A percentile compares a stretch with the other conserved stretches of the same genome.
Evolutionary conservation across 1,140 invertebrate genomes (phyloP).

Genomic region (Vanessa tameamea): DNA sequence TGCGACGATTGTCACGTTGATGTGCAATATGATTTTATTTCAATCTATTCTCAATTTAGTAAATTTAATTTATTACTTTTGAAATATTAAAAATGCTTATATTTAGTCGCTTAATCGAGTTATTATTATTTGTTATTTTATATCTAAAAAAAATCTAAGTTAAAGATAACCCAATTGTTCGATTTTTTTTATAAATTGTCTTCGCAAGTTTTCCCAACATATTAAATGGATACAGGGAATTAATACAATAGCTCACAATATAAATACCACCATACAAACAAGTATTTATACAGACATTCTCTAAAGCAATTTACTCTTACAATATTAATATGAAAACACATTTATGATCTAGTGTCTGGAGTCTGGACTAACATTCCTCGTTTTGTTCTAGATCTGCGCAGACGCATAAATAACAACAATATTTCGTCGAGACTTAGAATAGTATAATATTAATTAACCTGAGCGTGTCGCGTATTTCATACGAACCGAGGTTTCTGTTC

Average conservation of each 20-base stretch:
- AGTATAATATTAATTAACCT: constrained; percentile 68
- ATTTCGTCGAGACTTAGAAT: constrained; percentile 62
- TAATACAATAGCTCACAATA: not conserved
- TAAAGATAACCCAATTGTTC: too few species aligned
- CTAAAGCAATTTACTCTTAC: constrained; percentile 25
- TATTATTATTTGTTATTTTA: too few species aligned
- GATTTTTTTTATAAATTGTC: too few species aligned
- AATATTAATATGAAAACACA: constrained; percentile 33
- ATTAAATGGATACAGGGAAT: not conserved
- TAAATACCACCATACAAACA: not conserved
- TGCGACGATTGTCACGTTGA: not conserved
- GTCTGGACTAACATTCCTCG: constrained; percentile 30
- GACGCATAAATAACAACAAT: constrained; percentile 69
- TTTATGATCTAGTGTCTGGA: constrained; percentile 32
- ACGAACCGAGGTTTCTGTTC: constrained; percentile 61
- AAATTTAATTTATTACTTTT: too few species aligned
- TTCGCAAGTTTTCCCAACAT: too few species aligned
- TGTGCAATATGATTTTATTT: too few species aligned
- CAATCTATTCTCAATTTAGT: too few species aligned
- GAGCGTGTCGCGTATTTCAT: constrained; percentile 61
- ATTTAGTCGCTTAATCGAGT: too few species aligned
- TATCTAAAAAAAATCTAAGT: too few species aligned
- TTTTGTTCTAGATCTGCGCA: constrained; percentile 45
- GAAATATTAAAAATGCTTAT: too few species aligned
- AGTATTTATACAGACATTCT: not conserved